A percentile compares a stretch with the other conserved stretches of the same genome.
Evolutionary conservation across 2,888 invertebrate species (phyloP).

Genomic region (Graphium colonna): DNA sequence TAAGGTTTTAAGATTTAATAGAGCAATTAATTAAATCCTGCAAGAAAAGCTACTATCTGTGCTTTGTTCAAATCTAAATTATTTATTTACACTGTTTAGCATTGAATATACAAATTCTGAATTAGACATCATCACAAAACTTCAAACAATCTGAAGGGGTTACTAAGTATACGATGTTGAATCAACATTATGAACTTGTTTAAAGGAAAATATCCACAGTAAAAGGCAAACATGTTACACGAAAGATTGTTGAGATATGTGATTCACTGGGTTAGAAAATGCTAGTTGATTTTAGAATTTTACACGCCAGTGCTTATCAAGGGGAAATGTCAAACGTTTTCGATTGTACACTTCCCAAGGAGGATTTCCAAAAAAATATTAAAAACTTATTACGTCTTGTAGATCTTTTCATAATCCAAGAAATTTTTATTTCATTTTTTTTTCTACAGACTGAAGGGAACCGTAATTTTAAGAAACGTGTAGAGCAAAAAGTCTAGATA

Average conservation of each 20-base stretch:
- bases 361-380: too few species aligned
- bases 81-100: conserved; percentile 1
- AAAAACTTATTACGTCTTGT: too few species aligned
- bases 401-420: too few species aligned
- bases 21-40: too few species aligned
- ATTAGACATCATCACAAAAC: conserved; percentile 40
- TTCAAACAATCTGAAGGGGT: conserved; percentile 59
- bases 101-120: conserved; percentile 2
- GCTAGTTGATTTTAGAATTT: conserved; percentile 73
- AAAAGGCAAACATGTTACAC: conserved; percentile 64
- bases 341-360: conserved; percentile 46
- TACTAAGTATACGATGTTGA: conserved; percentile 65
- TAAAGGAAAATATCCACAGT: conserved; percentile 64
- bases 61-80: conserved; percentile 1
- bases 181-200: conserved; percentile 69
- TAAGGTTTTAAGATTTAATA: too few species aligned
- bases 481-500: too few species aligned
- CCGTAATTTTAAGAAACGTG: too few species aligned
- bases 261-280: conserved; percentile 73
- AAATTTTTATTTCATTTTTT: too few species aligned
- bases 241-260: conserved; percentile 63
- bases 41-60: too few species aligned
- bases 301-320: conserved; percentile 55
- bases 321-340: conserved; percentile 32
- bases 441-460: too few species aligned